Evolutionary conservation across 1,140 invertebrate species (phyloP), one percentile per base, ranked within the genome.

Genomic region (Stenopsyche tienmushanensis): DNA sequence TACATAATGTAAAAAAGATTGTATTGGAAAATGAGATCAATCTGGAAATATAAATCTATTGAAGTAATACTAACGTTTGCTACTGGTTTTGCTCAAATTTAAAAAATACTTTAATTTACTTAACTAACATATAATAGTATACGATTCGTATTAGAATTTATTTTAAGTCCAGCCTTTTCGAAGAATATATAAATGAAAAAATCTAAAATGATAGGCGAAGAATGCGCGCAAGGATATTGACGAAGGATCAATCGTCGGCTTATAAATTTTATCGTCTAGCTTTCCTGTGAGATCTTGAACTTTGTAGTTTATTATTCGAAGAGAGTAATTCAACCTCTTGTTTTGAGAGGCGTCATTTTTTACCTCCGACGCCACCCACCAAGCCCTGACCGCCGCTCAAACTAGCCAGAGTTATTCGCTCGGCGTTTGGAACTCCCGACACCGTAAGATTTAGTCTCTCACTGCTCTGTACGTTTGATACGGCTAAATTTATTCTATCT

Each of bases 351-450:
- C 78, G 79, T 81, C 79, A 81, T 75, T 76, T 83, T 55, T 84
- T 83, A 25, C 80, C 80, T 0, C 83, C 82, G 1, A 85, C 83
- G 1, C 80, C 81, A 1, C 81, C 77, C 1, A 83, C 82, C 8
- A 83, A 74, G 0, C 83, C 82, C 29, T 81, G 83, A 18, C 78
- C 13, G 76, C 67, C 72, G 83, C 72, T 44, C 71, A 84, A 66
- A 0, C 72, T 76, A 0, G 79, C 75, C 10, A 80, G 67, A 0
- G 75, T 73, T 23, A 80, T 72, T 53, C 78, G 71, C 1, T 69
- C 67, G 3, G 49, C 17, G 20, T 25, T 65, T 24, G 21, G 54
- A 7, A 52, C 45, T 23, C 49, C 59, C 8, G 67, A 41, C 15
- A 62, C 65, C 9, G 57, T 34, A 2, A 69, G 15, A 23, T 50